Base-by-base conservation (phyloP, 2,888 invertebrate genomes). In the Agriopis aurantiaria region DNA sequence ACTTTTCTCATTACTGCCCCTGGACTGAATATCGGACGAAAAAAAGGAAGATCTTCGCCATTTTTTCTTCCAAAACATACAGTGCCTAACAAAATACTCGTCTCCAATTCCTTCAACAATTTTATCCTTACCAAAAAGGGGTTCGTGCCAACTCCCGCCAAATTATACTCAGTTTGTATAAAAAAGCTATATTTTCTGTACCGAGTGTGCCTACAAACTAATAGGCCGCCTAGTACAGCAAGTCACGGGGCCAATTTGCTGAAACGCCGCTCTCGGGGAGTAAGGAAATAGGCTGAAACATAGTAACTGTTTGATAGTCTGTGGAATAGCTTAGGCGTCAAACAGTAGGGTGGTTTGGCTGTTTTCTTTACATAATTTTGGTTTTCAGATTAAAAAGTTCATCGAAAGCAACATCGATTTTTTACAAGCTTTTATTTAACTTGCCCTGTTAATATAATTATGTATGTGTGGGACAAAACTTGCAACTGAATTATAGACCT, bases 161-260 rank as follows among this genome's bases (percentile, higher is more conserved):
- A 33, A 57, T 56, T 61, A 56, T 55, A 51, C 46, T 60, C 11
- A 7, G 41, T 52, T 69, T 65, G 57, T 61, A 40, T 61, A 58
- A 65, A 60, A 70, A 71, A 69, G 48, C 56, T 69, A 67, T 67
- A 64, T 65, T 63, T 61, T 53, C 14, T 70, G 69, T 65, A 55
- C 82, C 52, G 75, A 74, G 76, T 85, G 82, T 80, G 72, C 59
- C 78, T 4, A 75, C 73, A 73, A 56, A 71, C 73, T 82, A 75
- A 80, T 75, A 60, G 72, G 80, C 75, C 69, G 78, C 79, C 81
- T 81, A 85, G 82, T 85, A 85, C 75, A 76, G 91, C 91, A 91
- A 91, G 92, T 91, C 92, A 91, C 88, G 89, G 85, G 87, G 74
- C 82, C 89, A 91, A 92, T 91, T 91, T 91, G 81, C 82, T 87